phyloP scores from a whole-genome alignment of 2,797 vertebrate genomes.

The Brotula barbata region DNA sequence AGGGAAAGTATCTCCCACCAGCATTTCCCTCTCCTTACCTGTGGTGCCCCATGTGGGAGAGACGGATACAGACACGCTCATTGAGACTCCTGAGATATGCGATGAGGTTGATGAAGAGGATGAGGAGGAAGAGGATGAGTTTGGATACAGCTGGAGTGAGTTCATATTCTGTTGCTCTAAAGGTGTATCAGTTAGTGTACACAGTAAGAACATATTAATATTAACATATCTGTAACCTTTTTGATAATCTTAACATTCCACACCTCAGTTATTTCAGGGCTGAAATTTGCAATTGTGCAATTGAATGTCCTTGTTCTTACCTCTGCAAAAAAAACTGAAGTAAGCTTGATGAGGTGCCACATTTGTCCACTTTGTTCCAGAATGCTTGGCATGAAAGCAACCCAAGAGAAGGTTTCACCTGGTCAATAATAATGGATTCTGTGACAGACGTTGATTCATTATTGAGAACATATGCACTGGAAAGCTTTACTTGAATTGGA shows the following conservation, averaged over 20 bases:
- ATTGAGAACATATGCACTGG: neutral
- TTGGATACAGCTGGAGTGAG: slow-evolving; percentile 96
- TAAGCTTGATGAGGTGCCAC: too few species aligned
- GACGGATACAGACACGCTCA: slow-evolving; percentile 77
- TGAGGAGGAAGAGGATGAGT: slow-evolving; percentile 81
- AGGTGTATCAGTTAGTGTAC: neutral
- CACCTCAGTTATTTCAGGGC: too few species aligned
- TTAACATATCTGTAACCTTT: too few species aligned
- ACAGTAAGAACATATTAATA: neutral
- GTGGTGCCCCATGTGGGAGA: slow-evolving; percentile 81
- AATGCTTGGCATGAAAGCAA: too few species aligned
- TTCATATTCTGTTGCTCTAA: slow-evolving; percentile 41
- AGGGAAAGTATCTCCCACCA: slow-evolving; percentile 76
- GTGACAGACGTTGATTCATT: neutral
- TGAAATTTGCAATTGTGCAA: too few species aligned
- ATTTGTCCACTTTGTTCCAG: too few species aligned
- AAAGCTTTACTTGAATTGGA: neutral
- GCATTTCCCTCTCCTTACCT: slow-evolving; percentile 73
- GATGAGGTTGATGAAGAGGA: slow-evolving; percentile 55
- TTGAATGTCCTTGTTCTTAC: too few species aligned
- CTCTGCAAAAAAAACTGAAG: too few species aligned
- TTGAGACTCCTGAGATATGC: slow-evolving; percentile 67
- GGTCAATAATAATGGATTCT: too few species aligned
- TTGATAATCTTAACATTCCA: too few species aligned
- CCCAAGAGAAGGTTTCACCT: too few species aligned